Evolutionary conservation across 2,888 invertebrate genomes (phyloP).

Genomic region (Uloborus plumipes): DNA sequence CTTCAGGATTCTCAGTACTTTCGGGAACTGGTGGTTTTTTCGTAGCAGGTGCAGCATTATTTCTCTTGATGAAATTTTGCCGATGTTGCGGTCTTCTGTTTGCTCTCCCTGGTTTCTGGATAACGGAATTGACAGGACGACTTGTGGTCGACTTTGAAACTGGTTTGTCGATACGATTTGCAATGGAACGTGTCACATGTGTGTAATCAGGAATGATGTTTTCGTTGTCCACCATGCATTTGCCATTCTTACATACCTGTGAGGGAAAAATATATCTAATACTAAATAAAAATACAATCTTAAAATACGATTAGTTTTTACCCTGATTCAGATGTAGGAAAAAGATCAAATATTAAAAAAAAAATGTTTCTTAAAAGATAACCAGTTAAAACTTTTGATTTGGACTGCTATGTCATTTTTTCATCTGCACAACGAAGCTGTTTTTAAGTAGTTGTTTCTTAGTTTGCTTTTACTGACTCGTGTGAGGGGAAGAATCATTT

Average conservation of each 20-base stretch:
- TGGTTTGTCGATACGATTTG: slow-evolving; percentile 44
- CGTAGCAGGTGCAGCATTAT: slow-evolving; percentile 3
- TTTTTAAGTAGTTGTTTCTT: no score
- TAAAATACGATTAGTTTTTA: no score
- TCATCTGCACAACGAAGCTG: no score
- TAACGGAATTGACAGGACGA: neutral
- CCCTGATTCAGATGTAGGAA: no score
- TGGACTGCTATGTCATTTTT: no score
- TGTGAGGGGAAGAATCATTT: no score
- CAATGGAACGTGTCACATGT: slow-evolving; percentile 82
- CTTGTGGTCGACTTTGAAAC: slow-evolving; percentile 23
- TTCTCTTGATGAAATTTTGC: neutral
- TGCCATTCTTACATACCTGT: slow-evolving; percentile 91
- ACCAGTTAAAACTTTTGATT: no score
- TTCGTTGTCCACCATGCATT: slow-evolving; percentile 91
- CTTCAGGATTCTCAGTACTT: no score
- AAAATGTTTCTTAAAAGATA: no score
- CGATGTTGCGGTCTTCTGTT: slow-evolving; percentile 12
- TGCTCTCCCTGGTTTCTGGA: slow-evolving; percentile 18
- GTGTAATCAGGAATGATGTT: slow-evolving; percentile 94
- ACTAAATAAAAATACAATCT: no score
- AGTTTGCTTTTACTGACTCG: no score
- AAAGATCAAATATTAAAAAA: no score
- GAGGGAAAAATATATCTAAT: neutral
- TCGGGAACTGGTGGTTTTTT: slow-evolving; percentile 11